Base-by-base conservation (phyloP, 2,797 vertebrate genomes). In the Myotis daubentonii region DNA sequence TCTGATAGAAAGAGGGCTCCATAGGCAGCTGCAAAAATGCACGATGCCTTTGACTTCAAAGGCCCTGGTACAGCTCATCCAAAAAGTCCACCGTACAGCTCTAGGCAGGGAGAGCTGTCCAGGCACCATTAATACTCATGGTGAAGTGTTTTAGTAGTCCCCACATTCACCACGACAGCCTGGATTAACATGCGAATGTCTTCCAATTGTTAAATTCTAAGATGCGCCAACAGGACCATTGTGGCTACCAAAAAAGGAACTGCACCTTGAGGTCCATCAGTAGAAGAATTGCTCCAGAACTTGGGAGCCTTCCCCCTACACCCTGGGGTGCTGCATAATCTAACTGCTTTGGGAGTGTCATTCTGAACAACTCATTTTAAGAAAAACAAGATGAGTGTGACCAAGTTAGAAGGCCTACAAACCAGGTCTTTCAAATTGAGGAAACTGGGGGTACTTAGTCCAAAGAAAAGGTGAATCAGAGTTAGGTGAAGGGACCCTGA, bases 301-400 rank as follows among this genome's bases (percentile, higher is more conserved):
- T 17, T 20, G 36, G 44, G 79, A 92, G 66, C 60, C 60, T 0
- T 19, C 51, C 36, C 11, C n/a, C 51, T 62, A 30, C 28, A 62
- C 74, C 10, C 74, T 51, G 15, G 41, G 66, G 16, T 33, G 23
- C 44, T 15, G 8, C 16, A 22, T 22, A 38, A 22, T 15, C 25
- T 44, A 30, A 53, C 28, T 13, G 12, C 55, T 90, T 97, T 68
- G 38, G 28, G 66, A 78, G 30, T 33, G 16, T 92, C 57, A 20
- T n/a, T 51, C 75, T 62, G 41, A 93, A 90, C 36, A 75, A 71
- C 68, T 53, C 51, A 36, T 83, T 97, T 82, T 82, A 89, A 86
- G 88, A 90, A 79, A 95, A 87, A 66, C 7, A 7, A 53, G 30
- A 53, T 49, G 36, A 28, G 17, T 22, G 15, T 95, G 38, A 70